Evolutionary conservation across 2,888 invertebrate genomes (phyloP).

Genomic region (Epinotia bilunana): DNA sequence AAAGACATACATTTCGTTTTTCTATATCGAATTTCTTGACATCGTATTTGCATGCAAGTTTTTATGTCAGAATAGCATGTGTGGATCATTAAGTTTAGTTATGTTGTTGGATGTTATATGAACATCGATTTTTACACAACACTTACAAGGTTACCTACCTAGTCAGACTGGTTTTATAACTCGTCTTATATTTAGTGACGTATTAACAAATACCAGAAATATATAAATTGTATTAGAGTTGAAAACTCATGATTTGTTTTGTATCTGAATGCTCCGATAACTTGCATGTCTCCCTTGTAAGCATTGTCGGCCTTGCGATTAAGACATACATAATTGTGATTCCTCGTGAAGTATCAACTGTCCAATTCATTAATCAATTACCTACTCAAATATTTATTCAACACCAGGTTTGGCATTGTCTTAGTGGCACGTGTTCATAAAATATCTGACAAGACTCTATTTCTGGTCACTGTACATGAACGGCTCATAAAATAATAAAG

Average conservation of each 20-base stretch:
- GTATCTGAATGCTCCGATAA: conserved; percentile 12
- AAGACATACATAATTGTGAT: conserved; percentile 5
- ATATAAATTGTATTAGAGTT: background rate
- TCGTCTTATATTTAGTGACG: background rate
- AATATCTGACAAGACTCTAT: background rate
- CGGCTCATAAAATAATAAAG: background rate
- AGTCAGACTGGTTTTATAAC: conserved; percentile 34
- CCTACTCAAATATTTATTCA: conserved; percentile 1
- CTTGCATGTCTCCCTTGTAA: conserved; percentile 12
- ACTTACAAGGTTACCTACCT: conserved; percentile 31
- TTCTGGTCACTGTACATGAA: background rate
- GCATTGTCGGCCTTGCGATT: conserved; percentile 14
- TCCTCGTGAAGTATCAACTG: conserved; percentile 19
- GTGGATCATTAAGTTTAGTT: background rate
- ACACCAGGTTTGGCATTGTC: background rate
- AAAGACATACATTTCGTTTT: background rate
- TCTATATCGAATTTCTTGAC: background rate
- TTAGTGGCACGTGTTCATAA: background rate
- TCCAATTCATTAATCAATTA: conserved; percentile 11
- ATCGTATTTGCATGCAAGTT: background rate
- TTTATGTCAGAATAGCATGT: background rate
- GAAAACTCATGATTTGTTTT: background rate
- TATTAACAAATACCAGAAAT: background rate
- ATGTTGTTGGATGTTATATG: background rate
- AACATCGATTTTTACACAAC: background rate